Evolutionary conservation across 2,113 vertebrate genomes (phyloP).

Genomic region (Rhinopithecus roxellana): DNA sequence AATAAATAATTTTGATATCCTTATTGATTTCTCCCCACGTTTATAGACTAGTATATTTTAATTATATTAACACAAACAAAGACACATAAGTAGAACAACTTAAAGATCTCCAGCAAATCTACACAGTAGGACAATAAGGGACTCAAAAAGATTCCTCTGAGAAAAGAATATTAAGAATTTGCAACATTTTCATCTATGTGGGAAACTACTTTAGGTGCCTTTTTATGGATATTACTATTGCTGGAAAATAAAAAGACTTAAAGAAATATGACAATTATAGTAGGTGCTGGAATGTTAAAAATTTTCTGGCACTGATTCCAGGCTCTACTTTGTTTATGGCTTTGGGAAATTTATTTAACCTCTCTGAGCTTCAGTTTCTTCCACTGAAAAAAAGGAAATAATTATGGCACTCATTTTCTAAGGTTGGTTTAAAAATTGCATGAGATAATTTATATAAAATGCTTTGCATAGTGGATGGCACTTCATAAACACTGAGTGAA

Average conservation of each 20-base stretch:
- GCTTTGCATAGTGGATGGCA: neutral
- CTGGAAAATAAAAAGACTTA: neutral
- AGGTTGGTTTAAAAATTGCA: neutral
- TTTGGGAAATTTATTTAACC: constrained; percentile 12
- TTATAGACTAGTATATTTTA: neutral
- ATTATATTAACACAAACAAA: constrained; percentile 40
- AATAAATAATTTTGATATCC: neutral
- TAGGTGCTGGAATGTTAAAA: neutral
- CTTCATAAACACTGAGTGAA: neutral
- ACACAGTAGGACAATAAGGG: neutral
- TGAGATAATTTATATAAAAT: neutral
- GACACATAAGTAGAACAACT: neutral
- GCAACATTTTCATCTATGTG: neutral
- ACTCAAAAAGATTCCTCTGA: neutral
- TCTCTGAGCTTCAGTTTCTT: neutral
- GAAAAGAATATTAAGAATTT: constrained; percentile 10
- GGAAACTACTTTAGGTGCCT: neutral
- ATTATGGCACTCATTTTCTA: neutral
- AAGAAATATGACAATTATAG: neutral
- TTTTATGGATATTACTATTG: constrained; percentile 11
- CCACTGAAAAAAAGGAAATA: neutral
- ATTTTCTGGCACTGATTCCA: neutral
- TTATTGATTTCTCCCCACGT: neutral
- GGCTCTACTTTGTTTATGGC: neutral
- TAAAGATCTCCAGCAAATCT: neutral